These are phyloP conservation scores for Eptatretus atami DNA, from an alignment of 2,797 vertebrate genomes.

Conservation along the genomic window DNA sequence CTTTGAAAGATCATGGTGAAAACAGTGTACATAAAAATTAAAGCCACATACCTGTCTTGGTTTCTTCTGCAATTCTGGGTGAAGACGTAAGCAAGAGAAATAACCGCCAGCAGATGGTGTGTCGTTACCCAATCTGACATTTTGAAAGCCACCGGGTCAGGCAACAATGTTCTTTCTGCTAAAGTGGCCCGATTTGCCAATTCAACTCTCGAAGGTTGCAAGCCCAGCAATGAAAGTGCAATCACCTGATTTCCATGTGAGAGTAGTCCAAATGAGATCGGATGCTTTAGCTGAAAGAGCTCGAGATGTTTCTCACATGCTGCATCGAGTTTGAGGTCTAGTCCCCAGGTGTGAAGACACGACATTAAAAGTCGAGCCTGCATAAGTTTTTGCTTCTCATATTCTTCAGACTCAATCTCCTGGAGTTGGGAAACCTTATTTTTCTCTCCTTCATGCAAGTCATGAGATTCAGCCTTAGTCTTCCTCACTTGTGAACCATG, in stretches of 20 bases:
- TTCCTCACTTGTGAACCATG: no score
- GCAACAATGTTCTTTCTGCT: no score
- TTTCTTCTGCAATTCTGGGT: no score
- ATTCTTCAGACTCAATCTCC: no score
- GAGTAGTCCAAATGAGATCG: background rate
- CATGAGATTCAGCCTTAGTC: no score
- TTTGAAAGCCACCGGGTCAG: no score
- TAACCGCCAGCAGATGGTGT: background rate
- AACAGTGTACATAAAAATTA: no score
- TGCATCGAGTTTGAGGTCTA: background rate
- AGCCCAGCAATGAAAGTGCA: background rate
- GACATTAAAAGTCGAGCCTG: conserved; percentile 1
- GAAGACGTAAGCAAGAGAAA: background rate
- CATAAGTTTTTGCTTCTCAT: background rate
- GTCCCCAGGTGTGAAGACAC: conserved; percentile 1
- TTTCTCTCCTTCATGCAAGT: no score
- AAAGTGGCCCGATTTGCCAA: no score
- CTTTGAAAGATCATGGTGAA: no score
- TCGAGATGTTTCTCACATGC: background rate
- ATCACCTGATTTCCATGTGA: background rate
- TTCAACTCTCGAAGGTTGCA: background rate
- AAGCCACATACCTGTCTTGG: no score
- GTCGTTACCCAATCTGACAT: background rate
- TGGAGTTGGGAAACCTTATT: no score
- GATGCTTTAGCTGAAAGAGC: background rate